Percentiles rank a stretch among this genome's conserved stretches.
Evolutionary conservation across 2,113 vertebrate species (phyloP).

Genomic region (Heptranchias perlo): DNA sequence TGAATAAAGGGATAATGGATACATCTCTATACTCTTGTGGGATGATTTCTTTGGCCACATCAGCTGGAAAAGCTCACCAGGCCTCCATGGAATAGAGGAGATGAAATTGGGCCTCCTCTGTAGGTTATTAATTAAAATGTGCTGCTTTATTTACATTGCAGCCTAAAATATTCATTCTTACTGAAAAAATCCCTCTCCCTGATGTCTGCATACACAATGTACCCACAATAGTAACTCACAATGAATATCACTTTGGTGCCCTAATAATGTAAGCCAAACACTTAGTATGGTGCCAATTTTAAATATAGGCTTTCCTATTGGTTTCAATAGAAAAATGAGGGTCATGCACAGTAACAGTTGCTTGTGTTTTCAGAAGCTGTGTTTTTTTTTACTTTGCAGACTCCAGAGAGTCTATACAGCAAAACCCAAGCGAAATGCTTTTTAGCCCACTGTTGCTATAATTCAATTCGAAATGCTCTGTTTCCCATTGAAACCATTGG

Average conservation of each 20-base stretch:
- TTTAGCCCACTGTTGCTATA: background rate
- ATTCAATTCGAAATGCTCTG: slow-evolving; percentile 6
- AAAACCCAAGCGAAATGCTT: slow-evolving; percentile 7
- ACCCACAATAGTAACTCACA: background rate
- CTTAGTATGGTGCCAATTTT: background rate
- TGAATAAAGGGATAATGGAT: background rate
- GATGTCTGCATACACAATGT: background rate
- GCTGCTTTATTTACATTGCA: background rate
- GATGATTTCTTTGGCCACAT: background rate
- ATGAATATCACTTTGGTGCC: background rate
- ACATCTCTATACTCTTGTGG: background rate
- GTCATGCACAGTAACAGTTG: slow-evolving; percentile 20
- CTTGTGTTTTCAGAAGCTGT: background rate
- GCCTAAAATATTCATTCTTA: background rate
- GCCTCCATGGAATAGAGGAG: background rate
- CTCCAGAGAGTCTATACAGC: background rate
- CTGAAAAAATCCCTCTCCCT: background rate
- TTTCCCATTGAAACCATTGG: slow-evolving; percentile 6
- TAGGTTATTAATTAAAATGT: background rate
- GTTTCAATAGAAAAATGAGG: background rate
- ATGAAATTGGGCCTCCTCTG: background rate
- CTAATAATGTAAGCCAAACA: background rate
- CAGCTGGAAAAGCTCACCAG: background rate
- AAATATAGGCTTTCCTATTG: background rate
- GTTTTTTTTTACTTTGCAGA: background rate